Percentiles rank a stretch among this genome's conserved stretches.
Conservation (phyloP, 1,140 invertebrate genomes). For the Drosophila pseudoobscura region DNA sequence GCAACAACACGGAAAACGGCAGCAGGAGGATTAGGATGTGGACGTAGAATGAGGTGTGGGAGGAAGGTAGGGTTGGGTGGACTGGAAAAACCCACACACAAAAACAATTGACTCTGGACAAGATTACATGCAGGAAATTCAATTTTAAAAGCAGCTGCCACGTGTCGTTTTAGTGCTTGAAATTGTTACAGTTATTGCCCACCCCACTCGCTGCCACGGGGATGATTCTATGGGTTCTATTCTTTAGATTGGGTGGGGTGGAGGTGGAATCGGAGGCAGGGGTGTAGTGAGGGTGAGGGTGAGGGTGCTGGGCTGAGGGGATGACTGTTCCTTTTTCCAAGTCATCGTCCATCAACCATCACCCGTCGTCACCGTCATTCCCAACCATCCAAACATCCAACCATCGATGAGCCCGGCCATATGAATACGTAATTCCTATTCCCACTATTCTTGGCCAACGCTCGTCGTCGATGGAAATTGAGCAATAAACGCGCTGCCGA, state of each 20-base stretch:
- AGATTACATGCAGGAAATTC: constrained; percentile 83
- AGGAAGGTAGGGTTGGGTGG: background rate
- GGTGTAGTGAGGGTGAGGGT: constrained; percentile 20
- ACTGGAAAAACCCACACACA: constrained; percentile 9
- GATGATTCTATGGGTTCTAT: no score
- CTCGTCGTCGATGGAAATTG: constrained; percentile 53
- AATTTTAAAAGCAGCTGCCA: constrained; percentile 84
- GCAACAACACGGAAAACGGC: constrained; percentile 33
- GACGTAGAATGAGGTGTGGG: background rate
- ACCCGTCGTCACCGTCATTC: no score
- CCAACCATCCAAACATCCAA: no score
- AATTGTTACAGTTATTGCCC: constrained; percentile 77
- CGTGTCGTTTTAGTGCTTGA: constrained; percentile 83
- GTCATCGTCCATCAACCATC: constrained; percentile 39
- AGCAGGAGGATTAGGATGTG: constrained; percentile 5
- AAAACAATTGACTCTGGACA: constrained; percentile 82
- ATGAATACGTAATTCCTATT: constrained; percentile 55
- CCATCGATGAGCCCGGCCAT: constrained; percentile 30
- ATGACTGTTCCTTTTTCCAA: constrained; percentile 17
- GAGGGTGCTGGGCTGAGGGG: constrained; percentile 21
- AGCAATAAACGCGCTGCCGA: constrained; percentile 70
- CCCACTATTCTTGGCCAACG: background rate
- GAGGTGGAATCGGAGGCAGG: background rate
- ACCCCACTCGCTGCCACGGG: background rate
- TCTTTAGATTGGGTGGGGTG: background rate